Conservation (phyloP, 2,797 vertebrate species). For the Coilia nasus region DNA sequence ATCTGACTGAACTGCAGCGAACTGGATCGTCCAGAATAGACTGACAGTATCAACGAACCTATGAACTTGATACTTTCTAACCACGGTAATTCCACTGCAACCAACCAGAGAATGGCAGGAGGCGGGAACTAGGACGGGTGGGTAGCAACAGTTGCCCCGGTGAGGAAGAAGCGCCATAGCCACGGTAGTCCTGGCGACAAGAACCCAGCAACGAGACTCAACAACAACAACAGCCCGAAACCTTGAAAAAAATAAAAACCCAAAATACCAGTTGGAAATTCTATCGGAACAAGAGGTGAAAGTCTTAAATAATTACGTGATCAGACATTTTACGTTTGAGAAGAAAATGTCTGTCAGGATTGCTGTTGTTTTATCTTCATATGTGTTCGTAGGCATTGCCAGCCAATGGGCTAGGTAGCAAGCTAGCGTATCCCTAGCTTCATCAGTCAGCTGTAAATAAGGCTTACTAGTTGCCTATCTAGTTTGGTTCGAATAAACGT, state of each 20-base stretch:
- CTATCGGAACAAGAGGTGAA: constrained; percentile 77
- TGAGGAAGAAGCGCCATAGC: constrained; percentile 98
- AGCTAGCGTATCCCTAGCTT: constrained; percentile 51
- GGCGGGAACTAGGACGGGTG: constrained; percentile 78
- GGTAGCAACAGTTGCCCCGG: constrained; percentile 99
- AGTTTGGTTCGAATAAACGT: constrained; percentile 53
- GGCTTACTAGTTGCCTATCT: not conserved
- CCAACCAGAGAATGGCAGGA: constrained; percentile 67
- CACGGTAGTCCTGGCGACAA: constrained; percentile 99
- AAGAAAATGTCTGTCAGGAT: constrained; percentile 54
- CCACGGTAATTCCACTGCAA: not conserved
- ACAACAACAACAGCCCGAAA: constrained; percentile 86
- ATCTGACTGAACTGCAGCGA: not conserved
- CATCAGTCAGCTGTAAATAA: not conserved
- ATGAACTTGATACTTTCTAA: not conserved
- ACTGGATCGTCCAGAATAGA: not conserved
- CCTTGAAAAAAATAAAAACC: constrained; percentile 69
- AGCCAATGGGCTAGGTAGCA: constrained; percentile 63
- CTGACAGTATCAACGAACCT: not conserved
- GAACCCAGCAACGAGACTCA: constrained; percentile 96
- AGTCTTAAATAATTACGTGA: constrained; percentile 57
- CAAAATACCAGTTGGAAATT: constrained; percentile 71
- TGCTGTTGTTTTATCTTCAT: constrained; percentile 64
- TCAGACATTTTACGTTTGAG: constrained; percentile 60
- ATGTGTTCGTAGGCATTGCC: constrained; percentile 74